Percentiles rank a stretch among this genome's conserved stretches.
Conservation (phyloP, 2,797 vertebrate species). For the Neosilurus hyrtlii region DNA sequence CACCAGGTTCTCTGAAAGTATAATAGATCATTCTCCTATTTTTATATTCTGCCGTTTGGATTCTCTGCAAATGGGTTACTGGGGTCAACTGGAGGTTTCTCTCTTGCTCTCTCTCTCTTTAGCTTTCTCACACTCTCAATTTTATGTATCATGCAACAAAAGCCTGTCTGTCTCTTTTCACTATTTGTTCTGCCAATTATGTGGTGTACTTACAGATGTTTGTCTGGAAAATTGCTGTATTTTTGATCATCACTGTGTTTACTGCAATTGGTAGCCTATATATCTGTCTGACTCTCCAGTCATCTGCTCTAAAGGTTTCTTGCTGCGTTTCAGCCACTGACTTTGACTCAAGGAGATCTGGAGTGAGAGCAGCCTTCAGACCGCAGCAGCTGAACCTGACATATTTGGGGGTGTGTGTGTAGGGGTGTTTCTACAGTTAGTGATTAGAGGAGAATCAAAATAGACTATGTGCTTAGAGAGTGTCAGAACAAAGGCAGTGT, state of each 20-base stretch:
- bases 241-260: constrained; percentile 19
- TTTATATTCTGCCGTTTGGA: constrained; percentile 35
- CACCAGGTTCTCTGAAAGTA: constrained; percentile 54
- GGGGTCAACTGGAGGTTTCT: background rate
- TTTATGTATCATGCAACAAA: constrained; percentile 30
- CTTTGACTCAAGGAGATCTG: constrained; percentile 70
- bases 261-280: constrained; percentile 3
- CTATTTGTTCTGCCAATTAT: constrained; percentile 1
- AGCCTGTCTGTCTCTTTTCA: constrained; percentile 14
- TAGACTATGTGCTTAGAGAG: constrained; percentile 2
- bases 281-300: constrained; percentile 12
- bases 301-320: constrained; percentile 44
- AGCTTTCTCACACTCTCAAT: background rate
- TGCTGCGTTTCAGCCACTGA: constrained; percentile 66
- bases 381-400: constrained; percentile 71
- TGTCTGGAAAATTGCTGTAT: constrained; percentile 25
- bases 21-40: constrained; percentile 37
- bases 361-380: constrained; percentile 51
- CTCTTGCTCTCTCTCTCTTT: background rate
- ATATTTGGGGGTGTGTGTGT: no score
- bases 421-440: constrained; percentile 2
- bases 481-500: constrained; percentile 26
- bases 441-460: constrained; percentile 29
- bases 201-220: constrained; percentile 7
- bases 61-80: constrained; percentile 14